phyloP scores from a whole-genome alignment of 2,797 vertebrate genomes.

The Lates japonicus region DNA sequence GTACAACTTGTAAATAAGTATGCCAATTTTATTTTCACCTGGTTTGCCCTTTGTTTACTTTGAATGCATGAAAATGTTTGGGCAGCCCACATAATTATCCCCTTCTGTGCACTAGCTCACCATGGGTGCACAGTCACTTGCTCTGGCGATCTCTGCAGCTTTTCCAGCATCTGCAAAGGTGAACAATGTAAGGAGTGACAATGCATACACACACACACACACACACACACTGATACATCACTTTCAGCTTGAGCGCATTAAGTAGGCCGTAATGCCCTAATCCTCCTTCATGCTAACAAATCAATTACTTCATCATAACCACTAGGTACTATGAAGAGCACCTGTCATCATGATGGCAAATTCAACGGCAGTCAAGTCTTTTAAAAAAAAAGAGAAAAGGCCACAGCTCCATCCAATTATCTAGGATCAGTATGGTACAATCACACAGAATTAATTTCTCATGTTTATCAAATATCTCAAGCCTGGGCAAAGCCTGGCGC shows the following conservation, averaged over 20 bases:
- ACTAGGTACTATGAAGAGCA: conserved; percentile 44
- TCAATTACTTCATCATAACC: conserved; percentile 57
- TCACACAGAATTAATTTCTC: not conserved
- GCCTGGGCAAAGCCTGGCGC: too few species aligned
- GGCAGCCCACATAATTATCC: not conserved
- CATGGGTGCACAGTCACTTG: conserved; percentile 89
- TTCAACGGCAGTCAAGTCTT: conserved; percentile 31
- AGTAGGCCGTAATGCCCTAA: conserved; percentile 45
- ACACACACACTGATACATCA: conserved; percentile 31
- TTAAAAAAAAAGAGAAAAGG: conserved; percentile 12
- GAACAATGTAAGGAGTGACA: conserved; percentile 23
- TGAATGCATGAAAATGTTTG: conserved; percentile 13
- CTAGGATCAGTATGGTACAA: not conserved
- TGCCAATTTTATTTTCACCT: conserved; percentile 16
- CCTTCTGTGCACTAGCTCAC: conserved; percentile 70
- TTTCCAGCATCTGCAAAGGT: conserved; percentile 94
- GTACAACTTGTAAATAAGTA: not conserved
- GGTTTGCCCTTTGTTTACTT: not conserved
- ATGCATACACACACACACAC: too few species aligned
- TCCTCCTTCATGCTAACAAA: conserved; percentile 57
- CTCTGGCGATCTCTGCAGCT: conserved; percentile 94
- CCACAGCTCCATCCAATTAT: not conserved
- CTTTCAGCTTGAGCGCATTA: conserved; percentile 40
- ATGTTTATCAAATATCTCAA: not conserved
- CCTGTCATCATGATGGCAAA: conserved; percentile 29